A percentile compares a stretch with the other conserved stretches of the same genome.
Conservation (phyloP, 2,888 invertebrate species). For the Hanleya hanleyi region DNA sequence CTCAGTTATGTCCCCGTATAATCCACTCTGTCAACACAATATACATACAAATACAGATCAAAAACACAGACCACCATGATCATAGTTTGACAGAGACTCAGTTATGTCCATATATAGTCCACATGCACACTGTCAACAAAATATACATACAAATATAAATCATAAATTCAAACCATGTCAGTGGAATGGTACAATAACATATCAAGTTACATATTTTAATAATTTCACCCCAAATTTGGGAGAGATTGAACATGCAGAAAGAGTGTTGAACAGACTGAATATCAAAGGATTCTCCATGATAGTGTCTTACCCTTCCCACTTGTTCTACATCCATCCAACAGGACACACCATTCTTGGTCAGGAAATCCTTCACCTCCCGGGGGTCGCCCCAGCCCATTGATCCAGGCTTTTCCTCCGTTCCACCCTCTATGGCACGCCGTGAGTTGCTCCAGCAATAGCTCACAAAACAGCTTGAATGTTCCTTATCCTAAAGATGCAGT, state of each 20-base stretch:
- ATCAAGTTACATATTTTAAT: too few species aligned
- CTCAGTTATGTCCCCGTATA: conserved; percentile 70
- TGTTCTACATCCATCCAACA: conserved; percentile 71
- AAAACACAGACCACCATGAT: too few species aligned
- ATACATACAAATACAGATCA: too few species aligned
- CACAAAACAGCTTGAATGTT: conserved; percentile 57
- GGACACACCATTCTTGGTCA: conserved; percentile 57
- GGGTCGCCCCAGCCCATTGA: conserved; percentile 70
- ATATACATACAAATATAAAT: too few species aligned
- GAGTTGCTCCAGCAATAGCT: conserved; percentile 72
- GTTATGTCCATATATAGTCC: too few species aligned
- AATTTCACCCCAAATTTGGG: too few species aligned
- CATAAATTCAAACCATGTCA: conserved; percentile 71
- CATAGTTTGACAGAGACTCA: too few species aligned
- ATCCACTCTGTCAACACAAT: conserved; percentile 52
- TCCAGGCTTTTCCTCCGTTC: conserved; percentile 47
- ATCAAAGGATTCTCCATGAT: too few species aligned
- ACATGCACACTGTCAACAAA: too few species aligned
- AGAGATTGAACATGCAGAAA: too few species aligned
- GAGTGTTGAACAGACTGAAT: too few species aligned
- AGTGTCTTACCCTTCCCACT: conserved; percentile 65
- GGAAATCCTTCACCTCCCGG: conserved; percentile 60
- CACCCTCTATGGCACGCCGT: conserved; percentile 55
- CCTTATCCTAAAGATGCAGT: conserved; percentile 23
- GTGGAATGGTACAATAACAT: too few species aligned